Base-by-base conservation (phyloP, 2,888 invertebrate species). In the Eilema griseolum region DNA sequence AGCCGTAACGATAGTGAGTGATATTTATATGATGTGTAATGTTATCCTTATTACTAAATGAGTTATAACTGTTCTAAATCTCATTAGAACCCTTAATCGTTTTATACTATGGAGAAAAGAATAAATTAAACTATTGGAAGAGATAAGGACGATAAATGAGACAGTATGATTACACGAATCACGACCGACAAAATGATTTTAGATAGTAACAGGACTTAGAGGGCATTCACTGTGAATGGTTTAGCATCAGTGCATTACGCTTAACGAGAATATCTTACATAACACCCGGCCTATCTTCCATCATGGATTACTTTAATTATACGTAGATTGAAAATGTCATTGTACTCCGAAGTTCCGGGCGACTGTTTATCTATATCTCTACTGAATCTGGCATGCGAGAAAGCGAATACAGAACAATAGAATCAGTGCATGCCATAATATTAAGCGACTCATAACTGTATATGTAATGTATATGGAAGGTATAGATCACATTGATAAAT, bases 391-490 rank as follows among this genome's bases (percentile, higher is more conserved):
- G 72, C 79, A 82, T 72, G 77, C 73, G 85, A 80, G 86, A 85
- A 86, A 87, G 87, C 78, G 72, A 76, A 75, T 71, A 69, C 64
- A 81, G 82, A 84, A 87, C 86, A 85, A 86, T 86, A 73, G 78
- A 66, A 81, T 66, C 66, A 46, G 71, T 63, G 71, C 70, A 66
- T 70, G 61, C 75, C 75, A 57, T 73, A 73, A 69, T 74, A 76
- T 74, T 74, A 75, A 77, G 75, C 69, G 74, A 67, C 73, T 56
- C 52, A 67, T 68, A 79, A 73, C 72, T 70, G 72, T 78, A 73
- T 68, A 72, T n/a, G n/a, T n/a, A 73, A 61, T 61, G 66, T 66
- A 70, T 70, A 69, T 70, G 67, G 67, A 73, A 56, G 70, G 67
- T 75, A 70, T 73, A 69, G 68, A 79, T 79, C 76, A 74, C 60